A percentile compares a stretch with the other conserved stretches of the same genome.
phyloP scores from a whole-genome alignment of 2,797 vertebrate species.

The Acanthurus lineatus region DNA sequence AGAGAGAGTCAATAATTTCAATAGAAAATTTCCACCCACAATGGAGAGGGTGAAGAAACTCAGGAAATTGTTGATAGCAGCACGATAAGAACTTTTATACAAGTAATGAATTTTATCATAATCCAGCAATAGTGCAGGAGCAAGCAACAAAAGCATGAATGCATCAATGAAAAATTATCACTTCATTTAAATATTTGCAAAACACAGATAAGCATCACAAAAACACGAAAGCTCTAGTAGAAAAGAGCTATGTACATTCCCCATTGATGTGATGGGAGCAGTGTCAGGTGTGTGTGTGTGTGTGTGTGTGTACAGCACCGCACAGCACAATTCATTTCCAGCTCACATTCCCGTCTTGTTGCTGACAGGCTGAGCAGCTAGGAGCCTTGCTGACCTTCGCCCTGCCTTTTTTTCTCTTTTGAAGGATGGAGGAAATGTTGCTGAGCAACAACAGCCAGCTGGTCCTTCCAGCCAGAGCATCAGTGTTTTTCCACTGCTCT shows the following conservation, averaged over 20 bases:
- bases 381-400: conserved; percentile 51
- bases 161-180: conserved; percentile 14
- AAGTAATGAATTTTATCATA: not conserved
- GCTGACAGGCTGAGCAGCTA: conserved; percentile 43
- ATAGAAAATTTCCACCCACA: not conserved
- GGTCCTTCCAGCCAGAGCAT: conserved; percentile 11
- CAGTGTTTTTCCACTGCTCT: not conserved
- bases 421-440: conserved; percentile 48
- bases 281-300: conserved; percentile 59
- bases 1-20: conserved; percentile 13
- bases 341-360: conserved; percentile 41
- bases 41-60: not conserved
- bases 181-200: conserved; percentile 30
- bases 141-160: conserved; percentile 1
- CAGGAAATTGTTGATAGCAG: not conserved
- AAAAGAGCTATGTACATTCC: conserved; percentile 16
- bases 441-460: conserved; percentile 50
- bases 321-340: conserved; percentile 42
- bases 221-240: conserved; percentile 5
- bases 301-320: conserved; percentile 10
- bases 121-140: not conserved
- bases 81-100: not conserved
- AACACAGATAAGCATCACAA: conserved; percentile 14
- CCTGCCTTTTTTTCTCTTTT: conserved; percentile 20
- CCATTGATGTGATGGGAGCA: conserved; percentile 30